These are phyloP conservation scores for Phacellophora camtschatica DNA, from an alignment of 30 jellyfish, hydroid and myxozoan species.

Conservation along the genomic window DNA sequence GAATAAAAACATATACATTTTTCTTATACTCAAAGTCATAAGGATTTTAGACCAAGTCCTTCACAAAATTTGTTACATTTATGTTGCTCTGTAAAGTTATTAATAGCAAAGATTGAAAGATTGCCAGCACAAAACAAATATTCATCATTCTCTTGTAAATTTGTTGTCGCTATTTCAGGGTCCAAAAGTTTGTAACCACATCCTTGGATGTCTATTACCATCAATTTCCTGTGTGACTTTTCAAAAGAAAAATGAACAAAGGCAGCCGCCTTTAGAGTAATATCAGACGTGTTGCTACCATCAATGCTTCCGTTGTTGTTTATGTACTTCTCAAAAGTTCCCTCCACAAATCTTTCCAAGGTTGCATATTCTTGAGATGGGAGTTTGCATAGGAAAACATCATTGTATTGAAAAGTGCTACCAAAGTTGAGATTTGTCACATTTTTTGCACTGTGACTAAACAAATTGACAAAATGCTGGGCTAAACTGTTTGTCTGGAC, in stretches of 20 bases:
- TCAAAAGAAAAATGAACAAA: slow-evolving; percentile 11
- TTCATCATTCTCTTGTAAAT: slow-evolving; percentile 5
- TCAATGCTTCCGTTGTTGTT: slow-evolving; percentile 32
- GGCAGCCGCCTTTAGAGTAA: slow-evolving; percentile 8
- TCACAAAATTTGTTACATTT: slow-evolving; percentile 7
- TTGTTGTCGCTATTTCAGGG: slow-evolving; percentile 32
- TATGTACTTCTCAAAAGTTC: slow-evolving; percentile 3
- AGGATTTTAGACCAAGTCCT: slow-evolving; percentile 8
- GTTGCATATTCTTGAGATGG: slow-evolving; percentile 15
- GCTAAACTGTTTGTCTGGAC: background rate
- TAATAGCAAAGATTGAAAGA: background rate
- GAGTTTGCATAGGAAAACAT: slow-evolving; percentile 29
- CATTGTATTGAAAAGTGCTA: background rate
- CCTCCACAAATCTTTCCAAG: slow-evolving; percentile 29
- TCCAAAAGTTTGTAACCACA: slow-evolving; percentile 19
- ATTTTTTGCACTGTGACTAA: slow-evolving; percentile 4
- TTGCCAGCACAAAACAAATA: slow-evolving; percentile 13
- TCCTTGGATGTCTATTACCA: slow-evolving; percentile 42
- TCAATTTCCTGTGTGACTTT: slow-evolving; percentile 11
- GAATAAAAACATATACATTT: background rate
- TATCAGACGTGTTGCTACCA: background rate
- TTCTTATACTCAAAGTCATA: background rate
- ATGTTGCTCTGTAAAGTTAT: background rate
- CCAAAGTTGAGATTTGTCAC: slow-evolving; percentile 30
- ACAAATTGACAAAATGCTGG: background rate